Evolutionary conservation across 2,888 invertebrate genomes (phyloP).

Genomic region (Adela reaumurella): DNA sequence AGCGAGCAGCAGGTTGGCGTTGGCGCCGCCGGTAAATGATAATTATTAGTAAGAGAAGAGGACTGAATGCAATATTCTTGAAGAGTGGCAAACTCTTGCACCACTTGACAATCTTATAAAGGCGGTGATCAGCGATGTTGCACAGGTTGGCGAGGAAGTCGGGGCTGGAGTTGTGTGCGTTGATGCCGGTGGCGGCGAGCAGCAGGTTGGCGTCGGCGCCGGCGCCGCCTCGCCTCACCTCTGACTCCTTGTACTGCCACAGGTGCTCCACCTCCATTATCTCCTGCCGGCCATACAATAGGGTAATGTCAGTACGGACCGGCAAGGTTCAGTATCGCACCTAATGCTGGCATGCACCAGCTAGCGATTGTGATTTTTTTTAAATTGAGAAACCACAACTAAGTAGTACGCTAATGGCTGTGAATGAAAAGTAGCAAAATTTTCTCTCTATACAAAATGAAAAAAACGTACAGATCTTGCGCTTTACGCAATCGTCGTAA

Average conservation of each 20-base stretch:
- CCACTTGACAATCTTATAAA: constrained; percentile 98
- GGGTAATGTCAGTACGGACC: too few species aligned
- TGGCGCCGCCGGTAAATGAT: constrained; percentile 33
- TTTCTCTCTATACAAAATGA: too few species aligned
- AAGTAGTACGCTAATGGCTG: too few species aligned
- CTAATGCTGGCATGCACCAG: too few species aligned
- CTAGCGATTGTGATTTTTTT: too few species aligned
- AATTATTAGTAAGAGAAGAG: too few species aligned
- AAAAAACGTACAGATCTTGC: too few species aligned
- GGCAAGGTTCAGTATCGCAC: too few species aligned
- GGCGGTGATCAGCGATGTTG: constrained; percentile 90
- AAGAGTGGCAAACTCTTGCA: constrained; percentile 95
- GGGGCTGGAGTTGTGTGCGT: constrained; percentile 66
- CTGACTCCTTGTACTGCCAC: constrained; percentile 90
- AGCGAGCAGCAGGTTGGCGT: constrained; percentile 44
- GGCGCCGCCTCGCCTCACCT: constrained; percentile 49
- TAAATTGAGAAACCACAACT: too few species aligned
- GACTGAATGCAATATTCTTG: constrained; percentile 82
- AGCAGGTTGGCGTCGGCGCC: constrained; percentile 43
- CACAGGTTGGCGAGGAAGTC: constrained; percentile 87
- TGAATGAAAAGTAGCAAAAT: too few species aligned
- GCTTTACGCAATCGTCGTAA: too few species aligned
- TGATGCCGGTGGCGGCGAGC: constrained; percentile 44
- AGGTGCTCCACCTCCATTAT: constrained; percentile 95
- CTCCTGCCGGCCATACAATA: constrained; percentile 64